Evolutionary conservation across 92 coral and sea anemone species (phyloP).

Genomic region (Porites cylindrica): DNA sequence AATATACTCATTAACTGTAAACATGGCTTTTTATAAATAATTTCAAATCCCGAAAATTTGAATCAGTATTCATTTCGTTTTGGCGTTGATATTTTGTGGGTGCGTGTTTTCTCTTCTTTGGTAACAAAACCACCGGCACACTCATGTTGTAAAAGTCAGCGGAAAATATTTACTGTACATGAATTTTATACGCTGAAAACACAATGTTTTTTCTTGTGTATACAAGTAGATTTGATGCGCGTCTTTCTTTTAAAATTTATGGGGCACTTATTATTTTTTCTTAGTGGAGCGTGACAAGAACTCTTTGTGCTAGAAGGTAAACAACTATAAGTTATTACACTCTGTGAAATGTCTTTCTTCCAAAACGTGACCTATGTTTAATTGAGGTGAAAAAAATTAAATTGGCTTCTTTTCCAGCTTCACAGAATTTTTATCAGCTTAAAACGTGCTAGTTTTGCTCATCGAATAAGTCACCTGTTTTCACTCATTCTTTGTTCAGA

Average conservation of each 20-base stretch:
- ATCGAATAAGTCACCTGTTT: background rate
- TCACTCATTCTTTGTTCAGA: background rate
- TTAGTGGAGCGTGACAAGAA: slow-evolving; percentile 5
- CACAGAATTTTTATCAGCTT: too few relatives aligned
- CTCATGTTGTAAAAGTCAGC: background rate
- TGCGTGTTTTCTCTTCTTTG: too few relatives aligned
- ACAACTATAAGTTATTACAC: slow-evolving; percentile 9
- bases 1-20: too few relatives aligned
- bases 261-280: background rate
- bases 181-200: background rate
- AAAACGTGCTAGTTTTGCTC: too few relatives aligned
- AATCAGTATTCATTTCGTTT: too few relatives aligned
- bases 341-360: background rate
- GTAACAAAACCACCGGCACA: too few relatives aligned
- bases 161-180: too few relatives aligned
- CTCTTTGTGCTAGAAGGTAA: background rate
- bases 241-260: background rate
- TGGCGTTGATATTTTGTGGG: too few relatives aligned
- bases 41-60: too few relatives aligned
- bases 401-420: too few relatives aligned
- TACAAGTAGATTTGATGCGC: slow-evolving; percentile 12
- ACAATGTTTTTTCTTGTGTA: slow-evolving; percentile 3
- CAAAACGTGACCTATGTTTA: background rate
- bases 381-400: background rate
- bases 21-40: too few relatives aligned